Evolutionary conservation across 2,888 invertebrate species (phyloP).

Genomic region (Sceliomorpha sp.): DNA sequence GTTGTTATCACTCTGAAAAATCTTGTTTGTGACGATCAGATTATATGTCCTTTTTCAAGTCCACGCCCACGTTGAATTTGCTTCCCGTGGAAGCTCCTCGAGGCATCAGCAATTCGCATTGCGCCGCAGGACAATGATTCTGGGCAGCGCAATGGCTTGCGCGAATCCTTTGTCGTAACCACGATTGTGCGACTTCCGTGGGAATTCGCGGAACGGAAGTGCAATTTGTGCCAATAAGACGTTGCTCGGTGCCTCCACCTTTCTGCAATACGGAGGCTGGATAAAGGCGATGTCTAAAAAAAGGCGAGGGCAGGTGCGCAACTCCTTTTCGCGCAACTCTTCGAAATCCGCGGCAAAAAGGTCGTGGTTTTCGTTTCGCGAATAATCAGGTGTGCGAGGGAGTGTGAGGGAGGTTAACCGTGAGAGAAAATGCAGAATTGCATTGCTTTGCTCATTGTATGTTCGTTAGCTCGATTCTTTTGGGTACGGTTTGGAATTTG

Average conservation of each 20-base stretch:
- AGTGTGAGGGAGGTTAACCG: conserved; percentile 32
- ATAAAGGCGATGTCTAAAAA: conserved; percentile 63
- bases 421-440: conserved; percentile 51
- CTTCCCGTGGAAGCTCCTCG: conserved; percentile 27
- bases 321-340: conserved; percentile 34
- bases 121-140: conserved; percentile 49
- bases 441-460: no score
- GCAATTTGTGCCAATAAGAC: conserved; percentile 71
- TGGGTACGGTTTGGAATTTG: no score
- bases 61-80: conserved; percentile 24
- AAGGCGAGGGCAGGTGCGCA: conserved; percentile 67
- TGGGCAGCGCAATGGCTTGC: conserved; percentile 37
- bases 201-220: conserved; percentile 79
- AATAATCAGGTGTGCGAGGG: conserved; percentile 38
- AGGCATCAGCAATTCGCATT: conserved; percentile 38
- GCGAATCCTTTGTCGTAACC: conserved; percentile 68
- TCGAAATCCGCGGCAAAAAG: conserved; percentile 44
- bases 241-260: conserved; percentile 34
- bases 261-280: conserved; percentile 52
- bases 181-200: conserved; percentile 78
- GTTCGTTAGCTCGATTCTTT: no score
- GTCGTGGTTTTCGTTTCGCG: conserved; percentile 55
- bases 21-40: conserved; percentile 33
- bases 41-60: conserved; percentile 20
- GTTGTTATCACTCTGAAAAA: conserved; percentile 13